Evolutionary conservation across 2,797 vertebrate species (phyloP).

Genomic region (Smutsia gigantea): DNA sequence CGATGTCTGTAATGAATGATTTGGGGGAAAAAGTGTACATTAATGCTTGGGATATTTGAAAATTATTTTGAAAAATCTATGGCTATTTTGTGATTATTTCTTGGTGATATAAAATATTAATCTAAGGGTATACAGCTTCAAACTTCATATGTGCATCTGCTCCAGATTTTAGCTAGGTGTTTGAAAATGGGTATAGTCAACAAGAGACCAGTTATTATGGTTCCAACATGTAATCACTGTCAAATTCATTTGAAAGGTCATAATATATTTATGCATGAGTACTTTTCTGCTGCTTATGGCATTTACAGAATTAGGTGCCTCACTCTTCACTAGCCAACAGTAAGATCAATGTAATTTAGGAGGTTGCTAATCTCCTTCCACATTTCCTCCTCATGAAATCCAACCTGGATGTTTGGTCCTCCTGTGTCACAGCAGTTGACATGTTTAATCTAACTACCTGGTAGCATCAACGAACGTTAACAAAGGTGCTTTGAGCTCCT

Average conservation of each 20-base stretch:
- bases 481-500: background rate
- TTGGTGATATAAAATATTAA: background rate
- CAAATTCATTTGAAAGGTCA: background rate
- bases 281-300: background rate
- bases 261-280: background rate
- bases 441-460: slow-evolving; percentile 25
- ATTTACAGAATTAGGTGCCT: background rate
- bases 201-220: background rate
- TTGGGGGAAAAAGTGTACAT: background rate
- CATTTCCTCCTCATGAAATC: background rate
- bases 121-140: background rate
- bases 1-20: background rate
- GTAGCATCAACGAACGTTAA: background rate
- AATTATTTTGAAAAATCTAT: background rate
- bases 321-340: background rate
- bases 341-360: background rate
- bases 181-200: background rate
- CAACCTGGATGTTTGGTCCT: background rate
- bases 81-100: background rate
- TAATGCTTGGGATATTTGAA: background rate
- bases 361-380: background rate
- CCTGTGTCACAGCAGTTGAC: background rate
- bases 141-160: background rate
- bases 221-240: background rate
- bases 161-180: background rate